These are phyloP conservation scores for Etia nguti DNA, from an alignment of 2,113 vertebrate genomes.

Conservation along the genomic window DNA sequence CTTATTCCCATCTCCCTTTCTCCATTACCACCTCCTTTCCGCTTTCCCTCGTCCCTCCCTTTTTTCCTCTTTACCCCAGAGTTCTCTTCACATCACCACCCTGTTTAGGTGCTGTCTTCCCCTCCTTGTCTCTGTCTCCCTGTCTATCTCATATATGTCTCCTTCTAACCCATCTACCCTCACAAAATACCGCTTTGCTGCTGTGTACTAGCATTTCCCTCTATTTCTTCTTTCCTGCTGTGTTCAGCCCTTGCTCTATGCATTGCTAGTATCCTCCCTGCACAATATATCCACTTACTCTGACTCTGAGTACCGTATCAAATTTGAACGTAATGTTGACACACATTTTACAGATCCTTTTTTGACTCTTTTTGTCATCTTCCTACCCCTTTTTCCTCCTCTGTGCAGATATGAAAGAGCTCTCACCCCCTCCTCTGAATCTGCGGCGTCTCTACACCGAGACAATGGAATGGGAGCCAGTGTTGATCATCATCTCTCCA, in stretches of 20 bases:
- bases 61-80: background rate
- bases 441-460: slow-evolving; percentile 86
- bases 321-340: background rate
- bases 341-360: background rate
- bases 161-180: background rate
- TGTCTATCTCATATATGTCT: background rate
- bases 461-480: slow-evolving; percentile 86
- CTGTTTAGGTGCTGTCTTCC: background rate
- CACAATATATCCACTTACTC: background rate
- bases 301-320: background rate
- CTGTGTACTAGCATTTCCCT: background rate
- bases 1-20: background rate
- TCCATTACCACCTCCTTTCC: background rate
- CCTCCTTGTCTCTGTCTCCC: background rate
- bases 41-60: background rate
- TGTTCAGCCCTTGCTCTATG: background rate
- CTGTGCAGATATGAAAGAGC: slow-evolving; percentile 83
- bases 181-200: background rate
- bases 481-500: slow-evolving; percentile 95
- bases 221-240: background rate
- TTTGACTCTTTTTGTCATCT: background rate
- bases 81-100: background rate
- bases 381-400: background rate
- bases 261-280: background rate
- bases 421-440: slow-evolving; percentile 88